Evolutionary conservation across 2,888 invertebrate species (phyloP).

Genomic region (Machimus atricapillus): DNA sequence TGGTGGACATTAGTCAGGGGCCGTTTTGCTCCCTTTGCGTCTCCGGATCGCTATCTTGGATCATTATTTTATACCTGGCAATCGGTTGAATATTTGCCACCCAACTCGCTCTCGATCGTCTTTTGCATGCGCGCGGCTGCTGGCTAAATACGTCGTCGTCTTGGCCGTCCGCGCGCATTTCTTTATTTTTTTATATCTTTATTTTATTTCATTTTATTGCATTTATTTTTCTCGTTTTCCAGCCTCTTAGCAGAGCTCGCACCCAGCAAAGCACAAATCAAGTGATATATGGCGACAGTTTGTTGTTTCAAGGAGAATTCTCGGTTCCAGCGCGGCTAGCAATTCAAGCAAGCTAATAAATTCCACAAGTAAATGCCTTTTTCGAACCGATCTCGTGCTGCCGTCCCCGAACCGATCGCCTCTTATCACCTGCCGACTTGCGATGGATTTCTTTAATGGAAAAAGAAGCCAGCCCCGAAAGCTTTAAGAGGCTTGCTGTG

Average conservation of each 20-base stretch:
- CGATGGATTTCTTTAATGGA: slow-evolving; percentile 17
- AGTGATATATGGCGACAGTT: slow-evolving; percentile 48
- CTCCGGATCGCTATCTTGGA: slow-evolving; percentile 14
- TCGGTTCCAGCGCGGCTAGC: slow-evolving; percentile 48
- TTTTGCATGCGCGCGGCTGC: slow-evolving; percentile 2
- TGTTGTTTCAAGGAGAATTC: slow-evolving; percentile 47
- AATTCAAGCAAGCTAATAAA: slow-evolving; percentile 39
- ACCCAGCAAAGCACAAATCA: slow-evolving; percentile 36
- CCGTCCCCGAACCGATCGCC: neutral
- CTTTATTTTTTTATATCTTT: neutral
- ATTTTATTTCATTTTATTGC: neutral
- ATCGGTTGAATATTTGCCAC: slow-evolving; percentile 24
- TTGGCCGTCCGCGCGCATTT: neutral
- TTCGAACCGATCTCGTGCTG: slow-evolving; percentile 18
- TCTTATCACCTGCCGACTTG: neutral
- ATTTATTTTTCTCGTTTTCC: neutral
- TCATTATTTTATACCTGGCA: slow-evolving; percentile 28
- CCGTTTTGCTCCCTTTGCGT: neutral
- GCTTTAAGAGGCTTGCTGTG: neutral
- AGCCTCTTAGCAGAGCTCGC: slow-evolving; percentile 24
- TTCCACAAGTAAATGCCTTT: slow-evolving; percentile 33
- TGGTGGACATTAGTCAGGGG: neutral
- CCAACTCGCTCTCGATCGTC: slow-evolving; percentile 2
- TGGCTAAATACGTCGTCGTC: slow-evolving; percentile 17
- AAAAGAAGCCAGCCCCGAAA: neutral